Evolutionary conservation across 2,888 invertebrate genomes (phyloP).

Genomic region (Chrysomela aeneicollis): DNA sequence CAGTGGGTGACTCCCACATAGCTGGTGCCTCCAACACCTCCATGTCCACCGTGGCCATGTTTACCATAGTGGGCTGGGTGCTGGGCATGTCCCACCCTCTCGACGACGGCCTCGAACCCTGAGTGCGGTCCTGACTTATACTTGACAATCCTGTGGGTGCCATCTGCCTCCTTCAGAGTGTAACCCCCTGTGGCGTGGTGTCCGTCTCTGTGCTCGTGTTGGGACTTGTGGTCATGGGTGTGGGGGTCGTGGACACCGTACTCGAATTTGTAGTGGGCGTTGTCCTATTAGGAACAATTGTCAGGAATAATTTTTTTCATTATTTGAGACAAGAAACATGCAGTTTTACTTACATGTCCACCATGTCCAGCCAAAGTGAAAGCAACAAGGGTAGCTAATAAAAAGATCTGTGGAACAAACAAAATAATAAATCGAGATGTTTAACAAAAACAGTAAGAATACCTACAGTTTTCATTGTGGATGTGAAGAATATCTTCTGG

Average conservation of each 20-base stretch:
- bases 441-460: not conserved
- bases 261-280: conserved; percentile 54
- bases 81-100: conserved; percentile 46
- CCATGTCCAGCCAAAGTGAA: not conserved
- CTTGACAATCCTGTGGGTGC: conserved; percentile 57
- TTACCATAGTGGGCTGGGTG: conserved; percentile 46
- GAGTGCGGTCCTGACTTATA: conserved; percentile 47
- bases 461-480: not conserved
- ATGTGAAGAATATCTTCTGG: not conserved
- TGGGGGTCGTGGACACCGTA: conserved; percentile 59
- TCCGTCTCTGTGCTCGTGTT: conserved; percentile 57
- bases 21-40: conserved; percentile 39
- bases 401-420: not conserved
- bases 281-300: conserved; percentile 21
- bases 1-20: conserved; percentile 48
- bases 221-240: conserved; percentile 58
- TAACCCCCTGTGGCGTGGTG: conserved; percentile 57
- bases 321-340: no score
- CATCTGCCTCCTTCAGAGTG: conserved; percentile 57
- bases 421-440: not conserved
- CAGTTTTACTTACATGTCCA: not conserved
- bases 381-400: not conserved
- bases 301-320: no score
- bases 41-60: conserved; percentile 34
- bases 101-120: conserved; percentile 49